Conservation (phyloP, 2,888 invertebrate genomes). For the Athripsodes cinereus region DNA sequence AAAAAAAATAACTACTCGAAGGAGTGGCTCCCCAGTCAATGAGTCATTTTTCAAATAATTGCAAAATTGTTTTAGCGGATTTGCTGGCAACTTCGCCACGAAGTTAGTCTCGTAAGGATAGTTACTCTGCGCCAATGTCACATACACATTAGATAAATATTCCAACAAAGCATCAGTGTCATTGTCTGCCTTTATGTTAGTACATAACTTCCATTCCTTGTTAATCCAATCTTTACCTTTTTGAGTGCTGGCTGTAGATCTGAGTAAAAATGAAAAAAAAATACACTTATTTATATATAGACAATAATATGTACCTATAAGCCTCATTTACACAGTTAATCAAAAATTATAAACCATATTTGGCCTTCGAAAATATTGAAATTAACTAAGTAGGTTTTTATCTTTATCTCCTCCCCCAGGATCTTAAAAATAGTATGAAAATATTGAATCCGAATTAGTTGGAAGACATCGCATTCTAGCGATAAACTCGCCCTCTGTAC, state of each 20-base stretch:
- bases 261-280: constrained; percentile 28
- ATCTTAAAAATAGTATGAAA: too few relatives aligned
- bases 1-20: constrained; percentile 7
- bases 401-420: too few relatives aligned
- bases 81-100: constrained; percentile 73
- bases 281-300: not conserved
- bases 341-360: too few relatives aligned
- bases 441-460: too few relatives aligned
- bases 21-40: constrained; percentile 12
- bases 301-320: too few relatives aligned
- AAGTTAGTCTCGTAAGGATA: constrained; percentile 89
- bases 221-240: constrained; percentile 66
- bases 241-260: constrained; percentile 48
- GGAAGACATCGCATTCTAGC: too few relatives aligned
- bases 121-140: constrained; percentile 87
- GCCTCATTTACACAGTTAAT: too few relatives aligned
- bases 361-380: too few relatives aligned
- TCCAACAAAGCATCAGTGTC: constrained; percentile 50
- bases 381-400: too few relatives aligned
- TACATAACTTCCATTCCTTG: constrained; percentile 70
- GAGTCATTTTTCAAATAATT: constrained; percentile 43
- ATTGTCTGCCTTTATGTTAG: constrained; percentile 52
- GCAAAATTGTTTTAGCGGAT: constrained; percentile 69
- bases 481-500: too few relatives aligned
- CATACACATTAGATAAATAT: constrained; percentile 68